Percentiles rank a stretch among this genome's conserved stretches.
Evolutionary conservation across 2,888 invertebrate species (phyloP).

Genomic region (Amphiduros pacificus): DNA sequence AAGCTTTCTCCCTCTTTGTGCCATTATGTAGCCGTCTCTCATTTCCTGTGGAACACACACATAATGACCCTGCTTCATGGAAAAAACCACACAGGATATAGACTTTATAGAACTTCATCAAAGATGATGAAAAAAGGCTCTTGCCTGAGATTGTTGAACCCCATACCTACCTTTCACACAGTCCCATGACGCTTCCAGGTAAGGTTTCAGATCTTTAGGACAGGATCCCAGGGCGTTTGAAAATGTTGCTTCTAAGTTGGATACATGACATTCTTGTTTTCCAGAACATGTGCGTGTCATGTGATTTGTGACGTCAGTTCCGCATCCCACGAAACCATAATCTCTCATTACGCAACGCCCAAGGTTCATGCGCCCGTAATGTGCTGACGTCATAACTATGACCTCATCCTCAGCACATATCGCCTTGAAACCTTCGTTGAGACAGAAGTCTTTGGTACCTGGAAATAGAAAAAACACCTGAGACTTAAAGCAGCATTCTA

Average conservation of each 20-base stretch:
- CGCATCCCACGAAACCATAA: conserved; percentile 19
- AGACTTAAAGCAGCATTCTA: too few species aligned
- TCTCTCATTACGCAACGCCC: conserved; percentile 12
- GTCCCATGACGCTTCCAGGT: conserved; percentile 7
- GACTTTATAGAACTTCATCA: too few species aligned
- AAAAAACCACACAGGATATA: too few species aligned
- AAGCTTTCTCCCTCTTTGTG: too few species aligned
- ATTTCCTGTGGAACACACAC: too few species aligned
- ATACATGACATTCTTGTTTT: background rate
- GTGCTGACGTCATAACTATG: conserved; percentile 4
- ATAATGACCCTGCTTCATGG: too few species aligned
- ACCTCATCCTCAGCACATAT: conserved; percentile 12
- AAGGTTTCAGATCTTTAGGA: conserved; percentile 13
- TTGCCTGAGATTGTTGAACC: too few species aligned
- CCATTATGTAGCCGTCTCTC: too few species aligned
- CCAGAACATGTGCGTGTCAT: conserved; percentile 2
- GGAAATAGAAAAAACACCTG: too few species aligned
- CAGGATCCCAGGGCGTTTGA: background rate
- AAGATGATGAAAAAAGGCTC: too few species aligned
- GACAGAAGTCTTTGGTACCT: conserved; percentile 6
- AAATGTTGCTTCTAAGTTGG: conserved; percentile 1
- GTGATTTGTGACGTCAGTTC: conserved; percentile 2
- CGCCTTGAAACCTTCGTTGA: conserved; percentile 12
- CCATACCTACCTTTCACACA: conserved; percentile 17
- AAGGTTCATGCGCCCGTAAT: conserved; percentile 14